Percentiles rank a stretch among this genome's conserved stretches.
These are phyloP conservation scores for Macaca nemestrina DNA, from an alignment of 2,113 vertebrate species.

Conservation along the genomic window DNA sequence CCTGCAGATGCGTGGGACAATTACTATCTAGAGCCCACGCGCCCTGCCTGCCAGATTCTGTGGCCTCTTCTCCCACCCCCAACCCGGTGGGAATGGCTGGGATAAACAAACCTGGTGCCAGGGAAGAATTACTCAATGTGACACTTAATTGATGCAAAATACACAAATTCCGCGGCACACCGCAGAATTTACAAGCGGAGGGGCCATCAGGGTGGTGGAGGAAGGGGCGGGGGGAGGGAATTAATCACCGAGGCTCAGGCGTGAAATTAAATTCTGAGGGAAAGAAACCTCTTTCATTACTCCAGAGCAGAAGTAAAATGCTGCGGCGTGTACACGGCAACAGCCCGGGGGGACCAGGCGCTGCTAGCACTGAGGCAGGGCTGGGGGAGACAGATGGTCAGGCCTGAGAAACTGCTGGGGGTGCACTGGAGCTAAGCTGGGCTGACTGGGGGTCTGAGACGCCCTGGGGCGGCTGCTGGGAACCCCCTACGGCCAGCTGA, in stretches of 20 bases:
- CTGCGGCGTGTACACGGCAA: constrained; percentile 57
- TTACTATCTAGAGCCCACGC: neutral
- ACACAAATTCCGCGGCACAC: constrained; percentile 82
- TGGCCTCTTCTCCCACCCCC: neutral
- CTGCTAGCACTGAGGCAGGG: neutral
- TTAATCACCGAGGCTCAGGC: constrained; percentile 86
- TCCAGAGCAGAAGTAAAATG: constrained; percentile 77
- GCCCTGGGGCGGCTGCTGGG: neutral
- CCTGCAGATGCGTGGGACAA: neutral
- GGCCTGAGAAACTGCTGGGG: neutral
- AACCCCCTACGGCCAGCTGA: neutral
- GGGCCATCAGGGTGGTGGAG: constrained; percentile 71
- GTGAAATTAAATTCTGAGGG: constrained; percentile 86
- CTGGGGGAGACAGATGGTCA: constrained; percentile 33
- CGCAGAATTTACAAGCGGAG: constrained; percentile 82
- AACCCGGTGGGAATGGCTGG: neutral
- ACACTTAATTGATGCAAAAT: constrained; percentile 85
- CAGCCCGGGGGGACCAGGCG: constrained; percentile 1
- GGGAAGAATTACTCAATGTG: constrained; percentile 80
- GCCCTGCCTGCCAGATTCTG: neutral
- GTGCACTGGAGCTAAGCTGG: neutral
- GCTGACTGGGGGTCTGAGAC: constrained; percentile 33
- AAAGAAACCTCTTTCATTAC: constrained; percentile 83
- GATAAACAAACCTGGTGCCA: constrained; percentile 75
- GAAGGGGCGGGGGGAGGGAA: constrained; percentile 74